These are phyloP conservation scores for Caranx melampygus DNA, from an alignment of 2,113 vertebrate species.

Conservation along the genomic window DNA sequence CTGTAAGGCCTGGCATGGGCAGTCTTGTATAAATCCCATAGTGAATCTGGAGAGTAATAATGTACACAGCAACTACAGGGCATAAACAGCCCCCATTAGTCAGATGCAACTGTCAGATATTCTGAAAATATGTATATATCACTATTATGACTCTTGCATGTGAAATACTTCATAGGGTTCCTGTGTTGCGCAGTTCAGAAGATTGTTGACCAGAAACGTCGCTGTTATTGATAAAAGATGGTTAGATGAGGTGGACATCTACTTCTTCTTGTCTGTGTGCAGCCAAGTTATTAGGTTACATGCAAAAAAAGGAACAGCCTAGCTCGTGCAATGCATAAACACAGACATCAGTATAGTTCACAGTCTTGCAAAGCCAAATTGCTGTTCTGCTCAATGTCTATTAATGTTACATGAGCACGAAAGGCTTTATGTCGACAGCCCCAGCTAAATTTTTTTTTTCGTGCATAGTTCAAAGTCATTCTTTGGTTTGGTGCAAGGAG, in stretches of 20 bases:
- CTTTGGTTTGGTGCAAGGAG: slow-evolving; percentile 9
- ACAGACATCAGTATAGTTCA: neutral
- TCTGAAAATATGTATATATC: too few species aligned
- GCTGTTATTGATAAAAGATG: neutral
- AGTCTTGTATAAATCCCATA: neutral
- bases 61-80: neutral
- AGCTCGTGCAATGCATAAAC: neutral
- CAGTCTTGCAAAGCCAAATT: neutral
- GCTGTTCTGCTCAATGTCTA: neutral
- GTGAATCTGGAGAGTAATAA: slow-evolving; percentile 13
- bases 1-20: neutral
- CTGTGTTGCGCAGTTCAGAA: too few species aligned
- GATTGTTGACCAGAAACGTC: too few species aligned
- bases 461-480: slow-evolving; percentile 25
- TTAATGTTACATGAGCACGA: slow-evolving; percentile 17
- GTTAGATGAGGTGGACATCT: neutral
- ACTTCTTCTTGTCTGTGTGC: neutral
- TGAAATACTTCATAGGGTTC: too few species aligned
- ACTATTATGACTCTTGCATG: too few species aligned
- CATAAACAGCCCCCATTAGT: neutral
- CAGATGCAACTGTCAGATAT: too few species aligned
- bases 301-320: neutral
- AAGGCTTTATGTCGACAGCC: slow-evolving; percentile 11
- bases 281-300: neutral
- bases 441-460: slow-evolving; percentile 4